Evolutionary conservation across 2,888 invertebrate genomes (phyloP).

Genomic region (Athetis lepigone): DNA sequence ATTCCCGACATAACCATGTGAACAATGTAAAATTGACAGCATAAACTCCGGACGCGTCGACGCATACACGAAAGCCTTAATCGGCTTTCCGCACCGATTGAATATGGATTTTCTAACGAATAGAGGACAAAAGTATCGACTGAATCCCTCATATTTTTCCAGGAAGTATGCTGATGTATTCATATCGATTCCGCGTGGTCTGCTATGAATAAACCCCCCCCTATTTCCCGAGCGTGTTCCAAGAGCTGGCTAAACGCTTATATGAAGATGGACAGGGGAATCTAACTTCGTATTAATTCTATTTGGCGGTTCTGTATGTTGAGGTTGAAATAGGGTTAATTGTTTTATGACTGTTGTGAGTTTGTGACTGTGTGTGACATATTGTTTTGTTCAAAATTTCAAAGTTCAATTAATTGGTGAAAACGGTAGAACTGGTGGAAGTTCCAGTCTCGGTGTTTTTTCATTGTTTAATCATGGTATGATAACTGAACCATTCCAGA

Average conservation of each 20-base stretch:
- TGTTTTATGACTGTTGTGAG: not conserved
- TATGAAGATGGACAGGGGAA: slow-evolving; percentile 49
- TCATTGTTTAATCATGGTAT: too few species aligned
- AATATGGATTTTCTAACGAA: slow-evolving; percentile 44
- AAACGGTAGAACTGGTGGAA: not conserved
- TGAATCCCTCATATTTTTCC: slow-evolving; percentile 3
- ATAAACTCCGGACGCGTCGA: slow-evolving; percentile 7
- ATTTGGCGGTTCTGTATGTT: slow-evolving; percentile 20
- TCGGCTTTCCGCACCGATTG: slow-evolving; percentile 7
- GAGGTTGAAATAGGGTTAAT: slow-evolving; percentile 19
- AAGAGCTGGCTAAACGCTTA: slow-evolving; percentile 25
- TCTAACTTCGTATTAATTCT: slow-evolving; percentile 37
- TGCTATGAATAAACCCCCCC: slow-evolving; percentile 39
- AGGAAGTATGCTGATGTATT: slow-evolving; percentile 42
- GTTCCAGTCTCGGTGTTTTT: too few species aligned
- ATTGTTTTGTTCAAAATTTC: not conserved
- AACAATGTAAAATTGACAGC: not conserved
- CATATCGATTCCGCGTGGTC: slow-evolving; percentile 32
- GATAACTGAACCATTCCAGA: too few species aligned
- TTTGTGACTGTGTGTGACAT: not conserved
- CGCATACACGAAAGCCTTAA: slow-evolving; percentile 24
- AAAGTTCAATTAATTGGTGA: not conserved
- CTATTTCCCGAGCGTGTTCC: slow-evolving; percentile 6
- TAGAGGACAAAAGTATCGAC: slow-evolving; percentile 18
- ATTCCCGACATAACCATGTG: not conserved